Base-by-base conservation (phyloP, 1,140 invertebrate genomes). In the Lasioglossum albipes region DNA sequence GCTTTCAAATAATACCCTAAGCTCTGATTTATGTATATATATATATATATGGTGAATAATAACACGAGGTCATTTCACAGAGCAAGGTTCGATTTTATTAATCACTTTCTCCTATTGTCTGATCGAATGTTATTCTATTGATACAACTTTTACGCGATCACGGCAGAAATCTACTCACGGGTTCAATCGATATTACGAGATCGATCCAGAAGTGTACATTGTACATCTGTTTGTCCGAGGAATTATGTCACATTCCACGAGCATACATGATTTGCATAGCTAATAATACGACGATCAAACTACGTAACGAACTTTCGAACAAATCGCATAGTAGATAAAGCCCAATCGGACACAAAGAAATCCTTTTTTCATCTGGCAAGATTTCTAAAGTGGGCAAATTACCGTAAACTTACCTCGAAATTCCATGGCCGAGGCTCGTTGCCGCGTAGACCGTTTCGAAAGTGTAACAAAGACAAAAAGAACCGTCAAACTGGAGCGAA, bases 81-180 rank as follows among this genome's bases (percentile, higher is more conserved):
- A 42, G 13, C 52, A 49, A 20, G 36, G 10, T 54, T 54, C 45
- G n/a, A 73, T 67, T 36, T 36, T 67, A 59, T 74, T 72, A 65
- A 74, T 0, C 16, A 2, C 9, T n/a, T 27, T 62, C 7, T 20
- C 54, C 49, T 3, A 12, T 52, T 42, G 22, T 42, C 22, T 27
- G 62, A 71, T 64, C 22, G 61, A 71, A 42, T 52, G 52, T 71
- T 41, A 22, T 12, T 61, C 45, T 31, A 18, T 6, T 27, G 10
- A 18, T 20, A 45, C 9, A 42, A 68, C 16, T 20, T 13, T 45
- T 9, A 45, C 1, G 42, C 42, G 10, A 1, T 5, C 20, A 18
- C 27, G 27, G 27, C 27, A 27, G 27, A 27, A 27, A 66, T 27
- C n/a, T 10, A 20, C 5, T 31, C 9, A 1, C 13, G 18, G 36